These are phyloP conservation scores for Pomacea canaliculata DNA, from an alignment of 2,888 invertebrate genomes.

Conservation along the genomic window DNA sequence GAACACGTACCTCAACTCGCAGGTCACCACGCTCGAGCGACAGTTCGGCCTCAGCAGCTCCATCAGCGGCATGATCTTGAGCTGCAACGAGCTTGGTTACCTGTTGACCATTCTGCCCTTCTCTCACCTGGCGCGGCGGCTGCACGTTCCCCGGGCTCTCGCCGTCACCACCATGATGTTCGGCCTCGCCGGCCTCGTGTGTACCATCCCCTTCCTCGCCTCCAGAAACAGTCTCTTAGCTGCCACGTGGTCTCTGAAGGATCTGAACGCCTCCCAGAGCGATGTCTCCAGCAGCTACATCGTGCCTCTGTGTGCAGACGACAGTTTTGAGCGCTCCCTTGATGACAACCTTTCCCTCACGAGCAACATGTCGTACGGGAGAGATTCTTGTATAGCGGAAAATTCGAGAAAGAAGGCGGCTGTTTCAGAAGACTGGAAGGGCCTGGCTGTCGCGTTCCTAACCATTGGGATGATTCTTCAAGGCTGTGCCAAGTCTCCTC, in stretches of 20 bases:
- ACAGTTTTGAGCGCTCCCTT: not conserved
- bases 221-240: conserved; percentile 22
- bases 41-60: conserved; percentile 59
- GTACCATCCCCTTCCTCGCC: conserved; percentile 48
- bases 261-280: not conserved
- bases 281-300: not conserved
- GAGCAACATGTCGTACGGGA: not conserved
- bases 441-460: conserved; percentile 37
- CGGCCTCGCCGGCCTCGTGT: conserved; percentile 49
- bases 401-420: not conserved
- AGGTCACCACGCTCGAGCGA: conserved; percentile 58
- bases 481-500: conserved; percentile 53
- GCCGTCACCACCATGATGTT: conserved; percentile 43
- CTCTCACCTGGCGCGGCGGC: conserved; percentile 40
- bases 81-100: conserved; percentile 60
- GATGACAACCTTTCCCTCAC: not conserved
- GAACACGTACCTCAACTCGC: conserved; percentile 45
- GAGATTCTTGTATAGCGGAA: not conserved
- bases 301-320: not conserved
- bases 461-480: conserved; percentile 54
- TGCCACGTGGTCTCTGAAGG: not conserved
- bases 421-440: conserved; percentile 24
- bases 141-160: conserved; percentile 48
- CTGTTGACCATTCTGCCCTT: conserved; percentile 43
- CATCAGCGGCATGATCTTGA: conserved; percentile 55